A percentile compares a stretch with the other conserved stretches of the same genome.
These are phyloP conservation scores for Euproctis similis DNA, from an alignment of 2,888 invertebrate genomes.

Conservation along the genomic window DNA sequence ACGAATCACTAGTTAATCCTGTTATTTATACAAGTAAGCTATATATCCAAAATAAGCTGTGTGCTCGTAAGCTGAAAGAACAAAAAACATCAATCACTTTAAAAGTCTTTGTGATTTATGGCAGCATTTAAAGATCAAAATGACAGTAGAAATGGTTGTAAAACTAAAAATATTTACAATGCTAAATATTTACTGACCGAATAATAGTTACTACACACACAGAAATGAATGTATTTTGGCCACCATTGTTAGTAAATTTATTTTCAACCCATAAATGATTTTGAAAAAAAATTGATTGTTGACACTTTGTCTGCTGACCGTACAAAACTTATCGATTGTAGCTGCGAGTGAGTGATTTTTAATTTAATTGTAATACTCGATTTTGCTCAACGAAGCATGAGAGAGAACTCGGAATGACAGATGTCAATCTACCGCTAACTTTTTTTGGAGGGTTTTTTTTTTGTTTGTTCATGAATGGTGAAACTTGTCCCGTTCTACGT, in stretches of 20 bases:
- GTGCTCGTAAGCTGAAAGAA: constrained; percentile 5
- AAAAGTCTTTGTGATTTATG: constrained; percentile 23
- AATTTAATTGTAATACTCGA: constrained; percentile 75
- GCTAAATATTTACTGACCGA: too few species aligned
- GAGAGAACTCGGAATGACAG: constrained; percentile 52
- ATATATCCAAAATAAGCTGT: constrained; percentile 15
- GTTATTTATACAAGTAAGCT: constrained; percentile 22
- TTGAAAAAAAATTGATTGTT: constrained; percentile 3
- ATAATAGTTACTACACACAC: too few species aligned
- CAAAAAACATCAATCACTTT: constrained; percentile 22
- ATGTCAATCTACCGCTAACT: constrained; percentile 62
- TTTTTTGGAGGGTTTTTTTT: constrained; percentile 27
- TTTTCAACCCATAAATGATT: too few species aligned
- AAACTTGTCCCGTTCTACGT: constrained; percentile 32
- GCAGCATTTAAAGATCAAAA: constrained; percentile 19
- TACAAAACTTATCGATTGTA: constrained; percentile 49
- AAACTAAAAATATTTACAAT: too few species aligned
- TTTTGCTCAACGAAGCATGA: constrained; percentile 62
- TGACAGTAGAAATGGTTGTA: constrained; percentile 18
- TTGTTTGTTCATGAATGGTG: constrained; percentile 37
- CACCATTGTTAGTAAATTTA: too few species aligned
- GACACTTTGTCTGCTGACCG: constrained; percentile 33
- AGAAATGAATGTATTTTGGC: too few species aligned
- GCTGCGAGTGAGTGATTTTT: constrained; percentile 64
- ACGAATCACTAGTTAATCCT: constrained; percentile 14